phyloP scores from a whole-genome alignment of 2,888 invertebrate species.

The Patella depressa region DNA sequence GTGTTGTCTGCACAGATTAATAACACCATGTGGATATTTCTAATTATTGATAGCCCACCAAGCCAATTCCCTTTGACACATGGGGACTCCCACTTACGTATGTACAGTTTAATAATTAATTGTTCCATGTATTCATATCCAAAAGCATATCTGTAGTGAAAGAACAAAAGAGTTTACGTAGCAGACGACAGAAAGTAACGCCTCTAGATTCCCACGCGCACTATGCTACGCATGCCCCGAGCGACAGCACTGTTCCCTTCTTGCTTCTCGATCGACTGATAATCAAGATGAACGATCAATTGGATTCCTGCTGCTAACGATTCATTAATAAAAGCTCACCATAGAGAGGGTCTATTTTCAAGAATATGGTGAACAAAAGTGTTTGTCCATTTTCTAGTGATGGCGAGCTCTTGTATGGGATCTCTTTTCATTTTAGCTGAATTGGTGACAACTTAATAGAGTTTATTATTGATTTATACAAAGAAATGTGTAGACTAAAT shows the following conservation, averaged over 20 bases:
- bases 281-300: slow-evolving; percentile 10
- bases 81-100: not conserved
- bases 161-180: too few relatives aligned
- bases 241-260: not conserved
- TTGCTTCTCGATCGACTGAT: not conserved
- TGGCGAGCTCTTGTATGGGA: not conserved
- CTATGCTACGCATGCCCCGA: not conserved
- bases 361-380: not conserved
- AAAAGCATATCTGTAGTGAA: too few relatives aligned
- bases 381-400: not conserved
- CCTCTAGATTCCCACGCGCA: not conserved
- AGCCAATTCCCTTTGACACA: not conserved
- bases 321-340: slow-evolving; percentile 4
- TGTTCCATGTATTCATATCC: not conserved
- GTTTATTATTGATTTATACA: not conserved
- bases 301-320: slow-evolving; percentile 5
- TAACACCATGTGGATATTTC: not conserved
- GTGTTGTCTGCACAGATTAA: not conserved
- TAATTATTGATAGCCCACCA: not conserved
- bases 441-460: slow-evolving; percentile 4
- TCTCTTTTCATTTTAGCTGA: not conserved
- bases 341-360: slow-evolving; percentile 5
- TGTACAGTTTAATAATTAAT: slow-evolving; percentile 6
- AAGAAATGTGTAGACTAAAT: not conserved
- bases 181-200: not conserved